Evolutionary conservation across 2,113 vertebrate species (phyloP), one percentile per base, ranked within the genome.

Genomic region (Pipa parva): DNA sequence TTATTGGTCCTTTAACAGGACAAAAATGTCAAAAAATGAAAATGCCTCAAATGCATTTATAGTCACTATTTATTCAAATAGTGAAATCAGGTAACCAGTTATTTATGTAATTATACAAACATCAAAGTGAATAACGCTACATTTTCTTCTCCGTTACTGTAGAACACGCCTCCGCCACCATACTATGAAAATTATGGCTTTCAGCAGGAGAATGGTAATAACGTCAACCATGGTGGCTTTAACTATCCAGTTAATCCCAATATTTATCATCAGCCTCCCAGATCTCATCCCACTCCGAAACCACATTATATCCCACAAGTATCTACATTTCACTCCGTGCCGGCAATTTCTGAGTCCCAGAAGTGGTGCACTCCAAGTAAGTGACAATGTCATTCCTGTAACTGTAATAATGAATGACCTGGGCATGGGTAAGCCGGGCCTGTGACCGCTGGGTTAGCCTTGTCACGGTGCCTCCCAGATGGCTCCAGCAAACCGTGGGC

Each of bases 151-250:
- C 37, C 18, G 2, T n/a, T 26, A 2, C 1, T 42, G 25, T 15
- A 66, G 63, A 48, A n/a, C 15, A 7, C 18, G 0, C 26, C 25
- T 25, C 55, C 71, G 0, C 52, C 45, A 0, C 75, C 83, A 2
- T 87, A 74, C 73, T 89, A 86, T 3, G 84, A 89, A 78, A 89
- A 89, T 51, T 25, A 28, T 1, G 88, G 84, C 11, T 89, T 83
- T 60, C 87, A 86, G n/a, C 26, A 78, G 0, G 87, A 87, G 7
- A 68, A 77, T 5, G 0, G 1, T 11, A 28, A 62, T 29, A 20
- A 46, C 6, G 25, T 24, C 1, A 28, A 13, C 39, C 8, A 2
- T 11, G 15, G n/a, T 20, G 42, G 3, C 13, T 77, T 1, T 1
- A 31, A 2, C n/a, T 80, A 10, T 3, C 5, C 71, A 0, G 45